A percentile compares a stretch with the other conserved stretches of the same genome.
phyloP scores from a whole-genome alignment of 1,140 invertebrate species.

The Oscheius sp. region DNA sequence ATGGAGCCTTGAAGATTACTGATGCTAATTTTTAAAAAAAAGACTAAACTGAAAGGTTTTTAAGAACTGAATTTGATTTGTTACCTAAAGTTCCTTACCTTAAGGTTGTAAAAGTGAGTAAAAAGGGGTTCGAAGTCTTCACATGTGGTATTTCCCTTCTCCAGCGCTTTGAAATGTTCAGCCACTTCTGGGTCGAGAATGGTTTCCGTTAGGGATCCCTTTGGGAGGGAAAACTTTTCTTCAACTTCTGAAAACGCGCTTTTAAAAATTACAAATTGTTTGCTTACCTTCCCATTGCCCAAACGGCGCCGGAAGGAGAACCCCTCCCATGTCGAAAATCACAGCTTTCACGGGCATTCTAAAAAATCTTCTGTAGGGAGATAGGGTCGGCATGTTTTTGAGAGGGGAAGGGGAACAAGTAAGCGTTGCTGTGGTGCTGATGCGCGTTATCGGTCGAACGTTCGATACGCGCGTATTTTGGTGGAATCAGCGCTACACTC shows the following conservation, averaged over 20 bases:
- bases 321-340: slow-evolving; percentile 64
- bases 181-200: slow-evolving; percentile 53
- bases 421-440: not conserved
- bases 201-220: slow-evolving; percentile 48
- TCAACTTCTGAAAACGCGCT: slow-evolving; percentile 56
- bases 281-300: slow-evolving; percentile 55
- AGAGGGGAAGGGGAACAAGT: not conserved
- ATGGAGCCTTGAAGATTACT: too few relatives aligned
- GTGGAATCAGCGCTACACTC: not conserved
- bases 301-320: slow-evolving; percentile 61
- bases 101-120: slow-evolving; percentile 51
- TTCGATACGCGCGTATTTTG: slow-evolving; percentile 2
- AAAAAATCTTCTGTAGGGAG: not conserved
- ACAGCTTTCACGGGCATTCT: slow-evolving; percentile 56
- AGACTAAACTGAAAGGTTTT: not conserved
- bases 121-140: slow-evolving; percentile 59
- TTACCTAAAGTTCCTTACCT: not conserved
- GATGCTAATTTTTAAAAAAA: not conserved
- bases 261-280: not conserved
- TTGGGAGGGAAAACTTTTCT: slow-evolving; percentile 40
- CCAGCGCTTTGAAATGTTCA: slow-evolving; percentile 58
- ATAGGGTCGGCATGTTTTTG: not conserved
- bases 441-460: not conserved
- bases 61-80: too few relatives aligned
- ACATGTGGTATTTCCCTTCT: slow-evolving; percentile 56